These are phyloP conservation scores for Copsychus sechellarum DNA, from an alignment of 2,113 vertebrate species.

Conservation along the genomic window DNA sequence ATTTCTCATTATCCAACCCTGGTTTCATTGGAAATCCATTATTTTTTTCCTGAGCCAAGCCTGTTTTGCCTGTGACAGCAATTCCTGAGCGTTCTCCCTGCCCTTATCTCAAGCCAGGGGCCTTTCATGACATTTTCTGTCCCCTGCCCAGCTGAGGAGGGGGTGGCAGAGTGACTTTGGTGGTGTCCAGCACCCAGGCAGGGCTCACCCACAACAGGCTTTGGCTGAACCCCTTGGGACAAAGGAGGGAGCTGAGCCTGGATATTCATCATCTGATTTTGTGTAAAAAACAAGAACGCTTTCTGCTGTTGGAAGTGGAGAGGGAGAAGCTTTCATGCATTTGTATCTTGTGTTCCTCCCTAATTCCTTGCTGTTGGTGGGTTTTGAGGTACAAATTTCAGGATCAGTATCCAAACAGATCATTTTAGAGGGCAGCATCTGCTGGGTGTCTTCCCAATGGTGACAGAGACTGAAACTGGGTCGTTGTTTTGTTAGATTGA, in stretches of 20 bases:
- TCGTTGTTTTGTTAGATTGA: background rate
- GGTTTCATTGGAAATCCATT: background rate
- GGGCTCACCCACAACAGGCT: background rate
- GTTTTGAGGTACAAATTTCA: background rate
- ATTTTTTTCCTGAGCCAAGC: background rate
- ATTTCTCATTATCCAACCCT: background rate
- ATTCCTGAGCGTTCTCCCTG: background rate
- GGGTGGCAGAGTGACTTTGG: background rate
- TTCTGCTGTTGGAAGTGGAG: background rate
- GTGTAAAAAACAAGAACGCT: rapidly evolving
- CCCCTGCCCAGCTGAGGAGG: background rate
- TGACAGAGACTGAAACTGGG: background rate
- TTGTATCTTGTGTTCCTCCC: rapidly evolving
- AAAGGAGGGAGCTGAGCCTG: background rate
- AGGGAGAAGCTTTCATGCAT: background rate
- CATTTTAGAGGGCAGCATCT: background rate
- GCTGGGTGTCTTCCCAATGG: background rate
- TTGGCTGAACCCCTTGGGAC: background rate
- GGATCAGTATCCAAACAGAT: background rate
- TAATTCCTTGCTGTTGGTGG: background rate
- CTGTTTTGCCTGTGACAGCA: background rate
- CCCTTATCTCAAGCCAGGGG: background rate
- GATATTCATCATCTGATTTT: background rate
- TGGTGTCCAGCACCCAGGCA: background rate
- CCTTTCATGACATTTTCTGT: rapidly evolving